Evolutionary conservation across 2,113 vertebrate genomes (phyloP).

Genomic region (Xiphophorus couchianus): DNA sequence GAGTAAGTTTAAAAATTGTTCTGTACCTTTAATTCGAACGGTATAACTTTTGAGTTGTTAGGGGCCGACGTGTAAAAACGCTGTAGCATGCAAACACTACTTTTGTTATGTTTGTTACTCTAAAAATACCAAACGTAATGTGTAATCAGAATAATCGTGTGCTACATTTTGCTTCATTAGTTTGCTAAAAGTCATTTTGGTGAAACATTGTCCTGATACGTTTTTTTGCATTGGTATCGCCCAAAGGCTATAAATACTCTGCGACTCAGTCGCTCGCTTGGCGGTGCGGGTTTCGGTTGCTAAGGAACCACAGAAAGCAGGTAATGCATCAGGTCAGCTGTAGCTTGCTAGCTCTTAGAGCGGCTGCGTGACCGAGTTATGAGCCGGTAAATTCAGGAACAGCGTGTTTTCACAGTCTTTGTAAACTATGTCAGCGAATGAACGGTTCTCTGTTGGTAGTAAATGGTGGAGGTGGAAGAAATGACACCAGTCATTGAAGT

Average conservation of each 20-base stretch:
- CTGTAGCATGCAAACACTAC: neutral
- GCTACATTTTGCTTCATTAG: rapidly evolving
- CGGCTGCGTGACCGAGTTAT: constrained; percentile 45
- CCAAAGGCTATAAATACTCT: constrained; percentile 69
- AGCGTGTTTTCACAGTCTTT: neutral
- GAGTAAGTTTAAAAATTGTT: neutral
- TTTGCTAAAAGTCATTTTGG: neutral
- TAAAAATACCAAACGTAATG: rapidly evolving
- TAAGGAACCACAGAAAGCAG: constrained; percentile 76
- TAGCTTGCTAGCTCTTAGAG: constrained; percentile 62
- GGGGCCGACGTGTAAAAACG: neutral
- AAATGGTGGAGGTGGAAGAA: constrained; percentile 1
- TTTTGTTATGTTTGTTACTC: neutral
- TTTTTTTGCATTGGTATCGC: constrained; percentile 58
- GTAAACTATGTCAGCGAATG: neutral
- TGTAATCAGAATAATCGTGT: rapidly evolving
- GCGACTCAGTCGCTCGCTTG: constrained; percentile 7
- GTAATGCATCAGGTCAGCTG: constrained; percentile 73
- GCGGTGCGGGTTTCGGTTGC: constrained; percentile 74
- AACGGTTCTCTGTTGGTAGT: neutral
- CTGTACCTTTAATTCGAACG: constrained; percentile 39
- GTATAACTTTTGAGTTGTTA: constrained; percentile 7
- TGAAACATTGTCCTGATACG: neutral
- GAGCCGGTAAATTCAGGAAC: neutral
- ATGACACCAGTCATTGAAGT: constrained; percentile 6